Evolutionary conservation across 2,888 invertebrate genomes (phyloP).

Genomic region (Drosophila dives): DNA sequence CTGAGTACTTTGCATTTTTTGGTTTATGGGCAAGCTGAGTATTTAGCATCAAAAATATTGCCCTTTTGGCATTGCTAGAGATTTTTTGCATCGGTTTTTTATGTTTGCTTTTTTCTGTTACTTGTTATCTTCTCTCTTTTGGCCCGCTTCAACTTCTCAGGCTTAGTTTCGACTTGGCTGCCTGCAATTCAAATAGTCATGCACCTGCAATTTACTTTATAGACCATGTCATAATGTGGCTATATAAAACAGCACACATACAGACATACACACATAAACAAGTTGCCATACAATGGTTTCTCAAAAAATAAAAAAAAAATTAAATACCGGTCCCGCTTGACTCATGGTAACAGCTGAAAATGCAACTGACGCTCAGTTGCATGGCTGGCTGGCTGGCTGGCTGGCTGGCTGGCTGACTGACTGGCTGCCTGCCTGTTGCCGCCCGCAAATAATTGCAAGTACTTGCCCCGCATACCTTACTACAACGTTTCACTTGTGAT

Average conservation of each 20-base stretch:
- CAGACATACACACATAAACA: conserved; percentile 48
- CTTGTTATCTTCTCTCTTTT: conserved; percentile 35
- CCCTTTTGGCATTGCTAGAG: conserved; percentile 69
- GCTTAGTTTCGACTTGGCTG: conserved; percentile 55
- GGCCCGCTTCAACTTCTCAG: conserved; percentile 41
- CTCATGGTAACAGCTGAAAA: conserved; percentile 75
- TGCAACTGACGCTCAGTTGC: conserved; percentile 59
- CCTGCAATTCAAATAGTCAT: conserved; percentile 82
- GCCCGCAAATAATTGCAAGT: conserved; percentile 10
- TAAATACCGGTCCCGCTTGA: conserved; percentile 70
- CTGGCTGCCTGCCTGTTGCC: conserved; percentile 43
- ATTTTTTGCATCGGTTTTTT: conserved; percentile 65
- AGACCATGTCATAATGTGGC: conserved; percentile 83
- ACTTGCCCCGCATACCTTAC: conserved; percentile 61
- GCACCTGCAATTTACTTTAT: conserved; percentile 85
- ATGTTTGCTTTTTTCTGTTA: conserved; percentile 11
- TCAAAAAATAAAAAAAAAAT: conserved; percentile 32
- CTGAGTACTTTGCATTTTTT: not conserved
- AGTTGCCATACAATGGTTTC: conserved; percentile 64
- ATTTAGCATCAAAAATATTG: conserved; percentile 60
- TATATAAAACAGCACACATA: conserved; percentile 46
- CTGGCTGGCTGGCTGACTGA: conserved; percentile 53
- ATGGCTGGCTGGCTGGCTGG: conserved; percentile 62
- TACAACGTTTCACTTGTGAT: conserved; percentile 53
- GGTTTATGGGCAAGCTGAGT: conserved; percentile 20